These are phyloP conservation scores for Mantis religiosa DNA, from an alignment of 2,888 invertebrate species.

Conservation along the genomic window DNA sequence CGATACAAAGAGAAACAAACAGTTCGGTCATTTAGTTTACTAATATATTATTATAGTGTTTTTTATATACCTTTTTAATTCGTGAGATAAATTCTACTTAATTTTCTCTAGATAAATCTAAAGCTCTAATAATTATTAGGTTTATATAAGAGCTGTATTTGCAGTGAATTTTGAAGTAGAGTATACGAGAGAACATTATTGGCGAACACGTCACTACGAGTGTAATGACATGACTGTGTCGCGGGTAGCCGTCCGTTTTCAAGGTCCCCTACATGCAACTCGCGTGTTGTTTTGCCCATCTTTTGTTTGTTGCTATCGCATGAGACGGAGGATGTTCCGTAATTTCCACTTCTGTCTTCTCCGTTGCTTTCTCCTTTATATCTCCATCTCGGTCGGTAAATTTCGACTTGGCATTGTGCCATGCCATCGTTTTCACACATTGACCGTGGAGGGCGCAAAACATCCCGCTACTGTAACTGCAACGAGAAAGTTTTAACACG, in stretches of 20 bases:
- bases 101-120: no score
- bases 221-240: slow-evolving; percentile 23
- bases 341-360: not conserved
- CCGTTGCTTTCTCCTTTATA: not conserved
- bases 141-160: no score
- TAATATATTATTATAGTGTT: no score
- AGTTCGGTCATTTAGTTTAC: no score
- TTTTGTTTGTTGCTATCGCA: not conserved
- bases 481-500: not conserved
- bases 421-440: slow-evolving; percentile 2
- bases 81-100: no score
- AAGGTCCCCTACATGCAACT: not conserved
- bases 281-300: not conserved
- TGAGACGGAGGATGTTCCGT: not conserved
- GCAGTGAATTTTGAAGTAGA: not conserved
- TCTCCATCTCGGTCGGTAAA: not conserved
- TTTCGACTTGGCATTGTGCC: slow-evolving; percentile 1
- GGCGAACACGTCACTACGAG: not conserved
- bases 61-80: no score
- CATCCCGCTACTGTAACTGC: not conserved
- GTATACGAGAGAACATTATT: not conserved
- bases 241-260: slow-evolving; percentile 11
- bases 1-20: no score
- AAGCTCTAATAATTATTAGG: no score
- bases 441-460: not conserved